Evolutionary conservation across 2,113 vertebrate species (phyloP).

Genomic region (Perca schrenkii): DNA sequence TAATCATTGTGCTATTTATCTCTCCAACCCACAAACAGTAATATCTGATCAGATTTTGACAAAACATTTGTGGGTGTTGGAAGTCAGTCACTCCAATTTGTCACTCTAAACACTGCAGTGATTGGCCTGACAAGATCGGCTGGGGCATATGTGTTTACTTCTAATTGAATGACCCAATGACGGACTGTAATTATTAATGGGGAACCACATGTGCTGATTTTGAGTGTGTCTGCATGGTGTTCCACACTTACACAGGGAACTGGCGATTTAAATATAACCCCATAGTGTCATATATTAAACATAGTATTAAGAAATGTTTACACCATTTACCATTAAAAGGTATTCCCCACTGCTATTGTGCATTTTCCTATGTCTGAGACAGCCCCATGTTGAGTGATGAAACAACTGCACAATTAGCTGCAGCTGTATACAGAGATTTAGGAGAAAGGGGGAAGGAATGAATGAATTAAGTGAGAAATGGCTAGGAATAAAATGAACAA

Average conservation of each 20-base stretch:
- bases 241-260: neutral
- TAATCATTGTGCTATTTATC: constrained; percentile 31
- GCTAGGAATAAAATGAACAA: neutral
- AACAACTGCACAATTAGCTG: constrained; percentile 46
- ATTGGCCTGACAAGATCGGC: constrained; percentile 1
- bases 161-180: constrained; percentile 27
- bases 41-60: constrained; percentile 9
- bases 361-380: constrained; percentile 18
- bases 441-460: neutral
- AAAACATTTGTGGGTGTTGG: neutral
- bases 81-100: constrained; percentile 37
- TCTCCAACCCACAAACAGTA: neutral
- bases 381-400: constrained; percentile 39
- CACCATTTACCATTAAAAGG: constrained; percentile 38
- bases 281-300: constrained; percentile 25
- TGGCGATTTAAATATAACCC: constrained; percentile 27
- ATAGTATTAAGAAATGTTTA: constrained; percentile 42
- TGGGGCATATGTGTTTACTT: constrained; percentile 6
- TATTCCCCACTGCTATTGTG: constrained; percentile 2
- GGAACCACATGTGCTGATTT: constrained; percentile 11
- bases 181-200: constrained; percentile 4
- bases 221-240: neutral
- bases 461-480: constrained; percentile 1
- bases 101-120: constrained; percentile 20
- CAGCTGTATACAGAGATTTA: constrained; percentile 26